phyloP scores from a whole-genome alignment of 2,113 vertebrate genomes.

The Leptobrachium leishanense region DNA sequence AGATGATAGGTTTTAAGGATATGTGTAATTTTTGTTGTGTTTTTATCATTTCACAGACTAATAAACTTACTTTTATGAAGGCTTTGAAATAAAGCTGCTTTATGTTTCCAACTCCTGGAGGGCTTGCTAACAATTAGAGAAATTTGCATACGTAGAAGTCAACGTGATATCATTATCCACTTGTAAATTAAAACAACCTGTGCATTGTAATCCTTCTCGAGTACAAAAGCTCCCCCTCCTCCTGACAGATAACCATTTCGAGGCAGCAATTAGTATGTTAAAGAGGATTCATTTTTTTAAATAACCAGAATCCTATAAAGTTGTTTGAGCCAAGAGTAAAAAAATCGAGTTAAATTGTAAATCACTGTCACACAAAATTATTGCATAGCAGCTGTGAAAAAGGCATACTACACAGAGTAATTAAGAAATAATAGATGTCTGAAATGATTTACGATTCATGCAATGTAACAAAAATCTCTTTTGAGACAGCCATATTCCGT shows the following conservation, averaged over 20 bases:
- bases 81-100: no score
- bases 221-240: neutral
- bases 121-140: neutral
- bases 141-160: neutral
- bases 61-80: no score
- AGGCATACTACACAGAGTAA: constrained; percentile 33
- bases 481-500: constrained; percentile 22
- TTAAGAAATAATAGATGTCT: constrained; percentile 54
- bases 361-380: constrained; percentile 50
- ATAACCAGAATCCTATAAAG: neutral
- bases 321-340: constrained; percentile 4
- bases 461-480: constrained; percentile 40
- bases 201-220: neutral
- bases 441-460: constrained; percentile 48
- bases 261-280: neutral
- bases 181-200: neutral
- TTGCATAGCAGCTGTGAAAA: constrained; percentile 42
- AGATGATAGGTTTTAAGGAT: no score
- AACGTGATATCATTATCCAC: constrained; percentile 7
- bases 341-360: constrained; percentile 9
- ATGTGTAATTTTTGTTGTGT: no score
- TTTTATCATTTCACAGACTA: no score
- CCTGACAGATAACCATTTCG: neutral
- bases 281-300: constrained; percentile 9
- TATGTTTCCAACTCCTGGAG: no score